A percentile compares a stretch with the other conserved stretches of the same genome.
Conservation (phyloP, 2,888 invertebrate genomes). For the Tipula helvola region DNA sequence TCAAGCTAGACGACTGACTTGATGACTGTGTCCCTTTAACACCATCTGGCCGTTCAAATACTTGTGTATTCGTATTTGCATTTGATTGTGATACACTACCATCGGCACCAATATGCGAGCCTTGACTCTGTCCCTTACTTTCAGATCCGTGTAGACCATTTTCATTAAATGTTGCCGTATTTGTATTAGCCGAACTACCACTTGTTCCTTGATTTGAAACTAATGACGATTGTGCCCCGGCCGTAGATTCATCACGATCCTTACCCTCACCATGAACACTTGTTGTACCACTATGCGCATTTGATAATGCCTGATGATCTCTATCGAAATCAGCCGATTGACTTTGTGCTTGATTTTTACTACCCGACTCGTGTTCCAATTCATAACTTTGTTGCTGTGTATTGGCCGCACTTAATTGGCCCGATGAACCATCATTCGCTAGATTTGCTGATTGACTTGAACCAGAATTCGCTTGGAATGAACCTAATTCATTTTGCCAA, state of each 20-base stretch:
- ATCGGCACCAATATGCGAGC: conserved; percentile 24
- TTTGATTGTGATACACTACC: conserved; percentile 23
- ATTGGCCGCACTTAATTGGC: conserved; percentile 31
- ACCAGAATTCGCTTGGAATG: conserved; percentile 23
- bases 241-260: conserved; percentile 23
- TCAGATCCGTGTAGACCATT: conserved; percentile 21
- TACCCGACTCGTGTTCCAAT: conserved; percentile 20
- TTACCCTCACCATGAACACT: conserved; percentile 20
- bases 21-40: conserved; percentile 25
- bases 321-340: conserved; percentile 28
- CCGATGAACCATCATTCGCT: conserved; percentile 27
- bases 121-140: conserved; percentile 28
- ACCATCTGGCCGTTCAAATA: conserved; percentile 24
- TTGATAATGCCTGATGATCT: conserved; percentile 25
- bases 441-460: conserved; percentile 31
- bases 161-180: conserved; percentile 22
- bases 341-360: conserved; percentile 28
- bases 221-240: conserved; percentile 26
- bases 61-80: conserved; percentile 24
- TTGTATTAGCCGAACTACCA: conserved; percentile 28
- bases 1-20: conserved; percentile 22
- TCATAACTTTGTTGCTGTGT: conserved; percentile 25
- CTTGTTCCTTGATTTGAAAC: conserved; percentile 23
- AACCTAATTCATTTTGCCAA: conserved; percentile 18
- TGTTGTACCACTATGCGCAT: conserved; percentile 28